Base-by-base conservation (phyloP, 1,140 invertebrate species). In the Drosophila kikkawai region DNA sequence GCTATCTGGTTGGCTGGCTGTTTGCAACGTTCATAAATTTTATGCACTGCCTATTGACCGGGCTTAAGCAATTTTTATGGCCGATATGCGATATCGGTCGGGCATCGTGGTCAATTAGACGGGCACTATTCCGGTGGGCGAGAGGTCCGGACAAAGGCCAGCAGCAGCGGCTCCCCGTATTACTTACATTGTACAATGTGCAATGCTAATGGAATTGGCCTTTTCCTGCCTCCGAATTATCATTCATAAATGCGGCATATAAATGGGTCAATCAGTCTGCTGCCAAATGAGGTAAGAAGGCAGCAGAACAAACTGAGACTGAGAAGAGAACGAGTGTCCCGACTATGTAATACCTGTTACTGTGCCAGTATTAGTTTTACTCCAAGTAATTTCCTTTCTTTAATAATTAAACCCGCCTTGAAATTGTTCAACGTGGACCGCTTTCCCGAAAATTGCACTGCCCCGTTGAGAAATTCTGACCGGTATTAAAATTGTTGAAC, bases 251-350 rank as follows among this genome's bases (percentile, higher is more conserved):
- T 61, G 77, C n/a, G 44, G 67, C 75, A n/a, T 17, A 32, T 26
- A 83, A 84, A 60, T 83, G 82, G 81, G 81, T 83, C 81, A 85
- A 84, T 71, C 80, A 75, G 47, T 34, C 65, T 59, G 53, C 11
- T 19, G 58, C 48, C 47, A 68, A 80, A 80, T 74, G 82, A 78
- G 84, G 77, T 81, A 84, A 84, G 50, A 75, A 64, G 39, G 63
- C 48, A 32, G 15, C 26, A 50, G 26, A 50, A 50, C 4, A 7
- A 71, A 73, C 29, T 19, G 45, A 69, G 29, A 47, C 36, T 12
- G 34, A 34, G 44, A 36, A 56, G 69, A 63, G 11, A 42, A 17
- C 41, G 13, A 26, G 22, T 15, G 45, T 39, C 8, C 1, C 53
- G 34, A 39, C 53, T 55, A 19, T 22, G 19, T 6, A 13, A 22